These are phyloP conservation scores for Hydroisotoma schaefferi DNA, from an alignment of 2,888 invertebrate species.

Conservation along the genomic window DNA sequence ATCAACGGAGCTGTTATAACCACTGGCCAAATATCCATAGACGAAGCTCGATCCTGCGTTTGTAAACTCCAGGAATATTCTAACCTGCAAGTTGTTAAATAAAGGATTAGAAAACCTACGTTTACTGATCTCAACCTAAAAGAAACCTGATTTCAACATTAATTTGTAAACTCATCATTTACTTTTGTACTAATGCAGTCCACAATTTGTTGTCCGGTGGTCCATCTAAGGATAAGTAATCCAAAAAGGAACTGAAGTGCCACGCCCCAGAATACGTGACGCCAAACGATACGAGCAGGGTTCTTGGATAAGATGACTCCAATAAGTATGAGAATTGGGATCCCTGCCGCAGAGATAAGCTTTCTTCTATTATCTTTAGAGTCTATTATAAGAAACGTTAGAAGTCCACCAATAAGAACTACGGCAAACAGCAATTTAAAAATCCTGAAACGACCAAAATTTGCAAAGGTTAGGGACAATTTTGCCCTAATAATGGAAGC, in stretches of 20 bases:
- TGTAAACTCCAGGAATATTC: too few species aligned
- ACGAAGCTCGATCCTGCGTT: too few species aligned
- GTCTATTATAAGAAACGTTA: slow-evolving; percentile 64
- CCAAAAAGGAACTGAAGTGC: slow-evolving; percentile 73
- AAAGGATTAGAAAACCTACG: too few species aligned
- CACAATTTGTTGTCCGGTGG: slow-evolving; percentile 68
- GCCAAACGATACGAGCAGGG: slow-evolving; percentile 64
- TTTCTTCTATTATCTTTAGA: slow-evolving; percentile 60
- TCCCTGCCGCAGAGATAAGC: slow-evolving; percentile 67
- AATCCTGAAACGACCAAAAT: neutral
- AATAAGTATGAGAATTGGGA: slow-evolving; percentile 61
- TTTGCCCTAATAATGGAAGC: neutral
- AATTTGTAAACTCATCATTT: too few species aligned
- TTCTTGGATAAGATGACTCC: slow-evolving; percentile 65
- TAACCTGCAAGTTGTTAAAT: too few species aligned
- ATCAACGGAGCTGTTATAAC: too few species aligned
- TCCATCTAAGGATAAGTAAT: slow-evolving; percentile 66
- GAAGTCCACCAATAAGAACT: slow-evolving; percentile 54
- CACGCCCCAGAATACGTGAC: slow-evolving; percentile 74
- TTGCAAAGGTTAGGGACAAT: neutral
- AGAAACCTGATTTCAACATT: too few species aligned
- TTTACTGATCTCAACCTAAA: too few species aligned
- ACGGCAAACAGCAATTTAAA: neutral
- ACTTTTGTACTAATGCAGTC: slow-evolving; percentile 60
- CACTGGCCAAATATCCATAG: too few species aligned